Evolutionary conservation across 2,113 vertebrate species (phyloP), one percentile per base, ranked within the genome.

Genomic region (Phalacrocorax brasilianus): DNA sequence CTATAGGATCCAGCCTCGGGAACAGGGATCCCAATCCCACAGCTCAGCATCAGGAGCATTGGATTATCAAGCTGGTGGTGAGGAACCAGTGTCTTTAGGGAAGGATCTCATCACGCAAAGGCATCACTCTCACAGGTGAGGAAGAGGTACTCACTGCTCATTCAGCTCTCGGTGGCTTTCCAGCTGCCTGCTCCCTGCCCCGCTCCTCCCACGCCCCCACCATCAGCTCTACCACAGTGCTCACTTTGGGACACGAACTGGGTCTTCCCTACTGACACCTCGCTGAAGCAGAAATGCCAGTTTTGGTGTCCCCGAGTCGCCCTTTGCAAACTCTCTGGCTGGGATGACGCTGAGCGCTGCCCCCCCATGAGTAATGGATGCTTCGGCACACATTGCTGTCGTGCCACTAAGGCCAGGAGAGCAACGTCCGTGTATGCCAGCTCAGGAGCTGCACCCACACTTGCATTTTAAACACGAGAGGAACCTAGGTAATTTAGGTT

Each of bases 31-130:
- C 55, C 38, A 12, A 8, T 32, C 35, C n/a, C 84, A 30, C 74
- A 79, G 35, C 1, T 10, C 0, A 2, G 59, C 42, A 27, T 4
- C 9, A 5, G 65, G 58, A 90, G 45, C 2, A 0, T 0, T 32
- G 56, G 35, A 33, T 53, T 40, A 14, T 22, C 44, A 40, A 35
- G 23, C 16, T 14, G 22, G 13, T 55, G 83, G n/a, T 26, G 45
- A 76, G 30, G 32, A 66, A 62, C 58, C 45, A 13, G 56, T 5
- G 23, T 19, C 52, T 52, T 55, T 3, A 11, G 65, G 59, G 65
- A 59, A 52, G 77, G 61, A 68, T 35, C 35, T 27, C 21, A 1
- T 27, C 5, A 13, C 27, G 28, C 66, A n/a, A 77, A 67, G 88
- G 38, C 23, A 40, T 42, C 10, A 0, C 61, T 50, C 50, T 71